phyloP scores from a whole-genome alignment of 2,113 vertebrate genomes.

The Arenaria interpres region DNA sequence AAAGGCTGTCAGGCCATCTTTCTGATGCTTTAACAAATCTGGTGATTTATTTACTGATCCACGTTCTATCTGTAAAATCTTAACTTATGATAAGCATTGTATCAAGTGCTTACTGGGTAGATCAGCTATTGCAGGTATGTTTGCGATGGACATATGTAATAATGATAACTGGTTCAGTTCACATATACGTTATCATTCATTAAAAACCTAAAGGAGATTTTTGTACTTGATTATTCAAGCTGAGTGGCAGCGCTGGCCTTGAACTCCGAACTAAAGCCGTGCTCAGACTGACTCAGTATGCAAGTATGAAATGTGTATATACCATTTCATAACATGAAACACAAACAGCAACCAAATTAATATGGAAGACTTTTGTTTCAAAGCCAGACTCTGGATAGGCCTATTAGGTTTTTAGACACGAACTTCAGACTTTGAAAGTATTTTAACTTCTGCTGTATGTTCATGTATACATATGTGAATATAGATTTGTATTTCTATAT shows the following conservation, averaged over 20 bases:
- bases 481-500: neutral
- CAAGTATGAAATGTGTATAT: neutral
- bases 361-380: neutral
- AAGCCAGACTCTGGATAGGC: neutral
- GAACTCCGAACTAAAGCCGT: neutral
- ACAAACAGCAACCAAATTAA: neutral
- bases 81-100: conserved; percentile 16
- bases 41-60: conserved; percentile 52
- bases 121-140: neutral
- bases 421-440: neutral
- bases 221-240: neutral
- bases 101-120: conserved; percentile 24
- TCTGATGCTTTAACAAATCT: conserved; percentile 41
- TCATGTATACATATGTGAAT: neutral
- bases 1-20: neutral
- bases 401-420: neutral
- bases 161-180: conserved; percentile 26
- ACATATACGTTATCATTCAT: neutral
- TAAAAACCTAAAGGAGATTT: neutral
- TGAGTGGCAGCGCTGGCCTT: neutral
- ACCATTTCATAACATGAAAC: neutral
- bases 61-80: conserved; percentile 49
- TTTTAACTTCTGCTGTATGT: neutral
- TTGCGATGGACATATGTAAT: conserved; percentile 30
- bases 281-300: neutral